Evolutionary conservation across 2,888 invertebrate genomes (phyloP).

Genomic region (Pammene fasciana): DNA sequence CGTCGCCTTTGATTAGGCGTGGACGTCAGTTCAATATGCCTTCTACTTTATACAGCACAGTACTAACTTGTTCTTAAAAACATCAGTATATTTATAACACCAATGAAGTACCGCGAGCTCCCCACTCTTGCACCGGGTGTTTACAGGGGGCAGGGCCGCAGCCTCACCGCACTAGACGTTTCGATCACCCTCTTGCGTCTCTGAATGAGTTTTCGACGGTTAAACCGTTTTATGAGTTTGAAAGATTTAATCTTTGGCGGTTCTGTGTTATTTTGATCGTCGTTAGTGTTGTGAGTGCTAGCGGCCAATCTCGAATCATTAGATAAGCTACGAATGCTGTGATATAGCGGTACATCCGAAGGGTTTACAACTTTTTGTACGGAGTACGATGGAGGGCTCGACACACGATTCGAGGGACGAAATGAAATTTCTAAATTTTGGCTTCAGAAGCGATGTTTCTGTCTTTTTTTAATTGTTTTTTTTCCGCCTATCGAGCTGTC

Average conservation of each 20-base stretch:
- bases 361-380: slow-evolving; percentile 47
- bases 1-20: too few species aligned
- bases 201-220: too few species aligned
- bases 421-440: background rate
- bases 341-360: slow-evolving; percentile 66
- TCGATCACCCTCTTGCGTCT: too few species aligned
- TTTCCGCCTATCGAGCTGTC: too few species aligned
- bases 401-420: slow-evolving; percentile 16
- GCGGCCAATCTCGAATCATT: slow-evolving; percentile 66
- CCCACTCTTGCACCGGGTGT: slow-evolving; percentile 65
- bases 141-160: slow-evolving; percentile 60
- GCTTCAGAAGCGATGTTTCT: too few species aligned
- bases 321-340: slow-evolving; percentile 75
- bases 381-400: slow-evolving; percentile 45
- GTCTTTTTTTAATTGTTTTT: too few species aligned
- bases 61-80: too few species aligned
- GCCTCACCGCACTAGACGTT: background rate
- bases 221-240: too few species aligned
- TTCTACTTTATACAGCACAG: too few species aligned
- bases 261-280: background rate
- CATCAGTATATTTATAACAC: background rate
- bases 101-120: background rate
- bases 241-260: background rate
- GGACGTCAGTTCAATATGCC: too few species aligned
- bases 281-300: slow-evolving; percentile 7